Base-by-base conservation (phyloP, 2,113 vertebrate genomes). In the Callopanchax toddi region DNA sequence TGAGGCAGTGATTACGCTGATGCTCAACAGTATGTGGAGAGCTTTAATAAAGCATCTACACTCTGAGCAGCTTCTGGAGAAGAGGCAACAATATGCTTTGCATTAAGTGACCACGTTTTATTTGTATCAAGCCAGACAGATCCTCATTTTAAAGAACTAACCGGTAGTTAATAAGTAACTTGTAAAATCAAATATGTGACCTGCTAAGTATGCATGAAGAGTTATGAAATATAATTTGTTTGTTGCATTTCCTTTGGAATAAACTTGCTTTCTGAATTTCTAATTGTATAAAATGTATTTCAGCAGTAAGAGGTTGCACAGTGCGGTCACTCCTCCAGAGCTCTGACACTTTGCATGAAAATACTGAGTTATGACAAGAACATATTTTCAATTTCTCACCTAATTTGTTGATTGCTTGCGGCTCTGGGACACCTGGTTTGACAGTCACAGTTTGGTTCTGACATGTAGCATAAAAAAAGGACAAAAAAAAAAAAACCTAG, bases 341-440 rank as follows among this genome's bases (percentile, higher is more conserved):
- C 42, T 64, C 21, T 22, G 42, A 32, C 53, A 32, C 3, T 68
- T 54, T 12, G 3, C 61, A 58, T 32, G 12, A n/a, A 59, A 18
- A 36, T 43, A 51, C 18, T 51, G 40, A 58, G 11, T 25, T 72
- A 15, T 22, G 36, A 44, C 26, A 56, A 44, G 17, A 48, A 18
- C 39, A 23, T 50, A 65, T 21, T 71, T 61, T 46, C 34, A 43
- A 53, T 70, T 70, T 77, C n/a, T 53, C 11, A 29, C 15, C 40
- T 61, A 43, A 65, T 74, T 69, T 53, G 20, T 50, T 37, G 56
- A 61, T 67, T 67, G 21, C 66, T 40, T 40, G 36, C 60, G 17
- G 17, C 55, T 62, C 48, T 26, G 34, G 39, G 56, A 53, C 2
- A 58, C 11, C 32, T 26, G 32, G 22, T 17, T 6, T 60, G 22